Conservation (phyloP, 2,888 invertebrate species). For the Lasioglossum figueresi region DNA sequence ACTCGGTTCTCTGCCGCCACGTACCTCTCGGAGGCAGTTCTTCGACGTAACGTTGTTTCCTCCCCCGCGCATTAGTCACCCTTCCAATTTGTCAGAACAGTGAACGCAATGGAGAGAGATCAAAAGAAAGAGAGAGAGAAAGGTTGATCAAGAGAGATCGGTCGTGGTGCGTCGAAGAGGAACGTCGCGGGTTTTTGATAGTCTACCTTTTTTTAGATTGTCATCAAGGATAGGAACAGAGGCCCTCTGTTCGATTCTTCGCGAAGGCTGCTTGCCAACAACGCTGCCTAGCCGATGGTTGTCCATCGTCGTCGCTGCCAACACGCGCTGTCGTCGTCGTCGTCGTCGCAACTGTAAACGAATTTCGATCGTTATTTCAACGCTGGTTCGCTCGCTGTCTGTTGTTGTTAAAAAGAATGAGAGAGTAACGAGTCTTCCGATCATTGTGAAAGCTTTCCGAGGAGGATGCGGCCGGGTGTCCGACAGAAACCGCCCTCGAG, state of each 20-base stretch:
- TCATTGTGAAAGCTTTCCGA: not conserved
- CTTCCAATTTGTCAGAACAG: not conserved
- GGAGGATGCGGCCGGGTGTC: slow-evolving; percentile 9
- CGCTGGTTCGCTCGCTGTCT: not conserved
- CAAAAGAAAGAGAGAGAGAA: not conserved
- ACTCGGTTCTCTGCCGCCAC: not conserved
- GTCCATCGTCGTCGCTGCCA: not conserved
- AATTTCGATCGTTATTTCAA: not conserved
- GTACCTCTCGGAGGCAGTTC: not conserved
- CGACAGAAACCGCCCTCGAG: slow-evolving; percentile 34
- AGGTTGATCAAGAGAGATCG: not conserved
- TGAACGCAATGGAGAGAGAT: not conserved
- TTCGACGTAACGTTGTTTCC: slow-evolving; percentile 8
- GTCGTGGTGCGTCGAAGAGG: not conserved
- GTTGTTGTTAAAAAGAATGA: not conserved
- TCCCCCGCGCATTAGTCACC: slow-evolving; percentile 29
- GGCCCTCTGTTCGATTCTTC: slow-evolving; percentile 1
- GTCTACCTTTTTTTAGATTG: slow-evolving; percentile 22
- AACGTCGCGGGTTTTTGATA: slow-evolving; percentile 19
- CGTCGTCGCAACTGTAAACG: not conserved
- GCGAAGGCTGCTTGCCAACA: slow-evolving; percentile 25
- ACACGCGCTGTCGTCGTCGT: not conserved
- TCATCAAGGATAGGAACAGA: slow-evolving; percentile 18
- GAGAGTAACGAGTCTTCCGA: not conserved
- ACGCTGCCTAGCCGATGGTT: not conserved